These are phyloP conservation scores for Nephotettix cincticeps DNA, from an alignment of 1,140 invertebrate genomes.

Conservation along the genomic window DNA sequence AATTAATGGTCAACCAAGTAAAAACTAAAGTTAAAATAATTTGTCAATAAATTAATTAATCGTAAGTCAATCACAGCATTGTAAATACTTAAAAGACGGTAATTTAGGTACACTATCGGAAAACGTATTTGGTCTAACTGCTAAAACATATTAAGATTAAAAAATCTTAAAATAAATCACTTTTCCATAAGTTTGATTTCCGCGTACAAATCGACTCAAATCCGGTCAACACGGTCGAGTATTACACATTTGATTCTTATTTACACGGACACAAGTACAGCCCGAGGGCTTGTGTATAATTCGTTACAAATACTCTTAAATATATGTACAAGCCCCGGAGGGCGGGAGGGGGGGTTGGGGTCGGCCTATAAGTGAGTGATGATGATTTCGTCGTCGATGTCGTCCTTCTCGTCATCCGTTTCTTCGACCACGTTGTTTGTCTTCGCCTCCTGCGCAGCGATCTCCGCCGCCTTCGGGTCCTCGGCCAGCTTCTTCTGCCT, in stretches of 20 bases:
- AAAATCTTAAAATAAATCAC: too few species aligned
- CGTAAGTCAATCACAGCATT: too few species aligned
- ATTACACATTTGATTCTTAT: not conserved
- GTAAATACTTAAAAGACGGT: too few species aligned
- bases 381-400: conserved; percentile 81
- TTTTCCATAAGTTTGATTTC: not conserved
- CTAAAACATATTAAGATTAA: too few species aligned
- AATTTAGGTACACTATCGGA: too few species aligned
- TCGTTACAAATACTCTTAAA: not conserved
- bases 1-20: too few species aligned
- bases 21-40: too few species aligned
- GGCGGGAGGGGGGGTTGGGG: not conserved
- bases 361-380: conserved; percentile 61
- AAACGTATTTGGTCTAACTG: too few species aligned
- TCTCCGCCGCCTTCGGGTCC: conserved; percentile 63
- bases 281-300: not conserved
- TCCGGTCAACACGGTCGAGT: not conserved
- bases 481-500: conserved; percentile 65
- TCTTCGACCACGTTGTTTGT: conserved; percentile 58
- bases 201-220: not conserved
- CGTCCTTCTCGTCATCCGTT: conserved; percentile 78
- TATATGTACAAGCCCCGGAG: not conserved
- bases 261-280: too few species aligned
- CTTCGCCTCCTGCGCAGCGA: conserved; percentile 51
- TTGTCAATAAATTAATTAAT: too few species aligned